Evolutionary conservation across 2,888 invertebrate species (phyloP), one percentile per base, ranked within the genome.

Genomic region (Thymelicus sylvestris): DNA sequence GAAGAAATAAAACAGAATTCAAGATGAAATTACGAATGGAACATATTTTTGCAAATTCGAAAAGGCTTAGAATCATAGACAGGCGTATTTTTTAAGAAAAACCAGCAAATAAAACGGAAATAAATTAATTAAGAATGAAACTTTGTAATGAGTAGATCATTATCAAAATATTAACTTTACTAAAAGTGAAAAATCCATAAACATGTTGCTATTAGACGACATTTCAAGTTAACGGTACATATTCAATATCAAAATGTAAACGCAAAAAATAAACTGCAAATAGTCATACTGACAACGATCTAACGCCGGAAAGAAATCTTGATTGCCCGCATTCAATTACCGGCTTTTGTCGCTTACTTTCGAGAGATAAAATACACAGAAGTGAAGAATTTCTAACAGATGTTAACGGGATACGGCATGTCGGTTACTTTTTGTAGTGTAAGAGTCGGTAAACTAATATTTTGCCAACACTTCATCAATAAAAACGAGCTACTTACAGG

Each of bases 241-340:
- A 55, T 55, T 55, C 39, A 61, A 39, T 50, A 47, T 19, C 64
- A 57, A 64, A 63, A 70, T 65, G 52, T 41, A 66, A 72, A 72
- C 69, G 48, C 57, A 65, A 57, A 31, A 73, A 66, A 73, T 73
- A 71, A 66, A 71, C 59, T 64, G 73, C 67, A 73, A 74, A 72
- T 67, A 60, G 61, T 31, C n/a, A 60, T 66, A 71, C 66, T 55
- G 72, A 73, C 74, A 55, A 67, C 71, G 66, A 60, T 68, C 55
- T 57, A 73, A 72, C 73, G 72, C 71, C 73, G 76, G 75, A 74
- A 75, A 74, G 75, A 76, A 75, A 75, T 70, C 74, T 70, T 74
- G 75, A 75, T 75, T 75, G 73, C 72, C 73, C 67, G 66, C 73
- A 74, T 74, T 69, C 63, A 67, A 68, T 74, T 66, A 73, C 75